A percentile compares a stretch with the other conserved stretches of the same genome.
Evolutionary conservation across 2,797 vertebrate species (phyloP).

Genomic region (Holocentrus rufus): DNA sequence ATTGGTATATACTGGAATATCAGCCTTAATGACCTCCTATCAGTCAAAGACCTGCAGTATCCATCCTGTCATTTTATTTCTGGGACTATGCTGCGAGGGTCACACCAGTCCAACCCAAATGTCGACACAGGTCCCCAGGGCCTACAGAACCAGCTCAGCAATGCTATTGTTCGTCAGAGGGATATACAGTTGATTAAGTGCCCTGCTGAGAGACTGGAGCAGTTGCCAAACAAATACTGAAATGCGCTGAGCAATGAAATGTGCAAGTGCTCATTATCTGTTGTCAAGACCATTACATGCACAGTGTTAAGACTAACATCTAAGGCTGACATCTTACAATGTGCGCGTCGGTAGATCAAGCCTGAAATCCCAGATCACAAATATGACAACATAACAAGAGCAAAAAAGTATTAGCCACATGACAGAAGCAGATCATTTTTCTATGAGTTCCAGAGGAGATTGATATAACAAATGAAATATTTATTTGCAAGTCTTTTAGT

Average conservation of each 20-base stretch:
- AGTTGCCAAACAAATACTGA: constrained; percentile 58
- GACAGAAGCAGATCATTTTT: neutral
- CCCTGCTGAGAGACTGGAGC: constrained; percentile 59
- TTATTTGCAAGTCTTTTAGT: neutral
- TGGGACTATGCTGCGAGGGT: constrained; percentile 28
- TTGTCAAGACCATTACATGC: neutral
- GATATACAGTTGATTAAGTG: constrained; percentile 67
- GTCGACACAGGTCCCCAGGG: constrained; percentile 44
- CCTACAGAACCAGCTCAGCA: constrained; percentile 48
- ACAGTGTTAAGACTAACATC: constrained; percentile 22
- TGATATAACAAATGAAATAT: neutral
- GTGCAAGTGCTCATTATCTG: constrained; percentile 50
- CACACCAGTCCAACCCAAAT: constrained; percentile 46
- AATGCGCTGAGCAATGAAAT: constrained; percentile 45
- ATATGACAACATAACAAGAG: neutral
- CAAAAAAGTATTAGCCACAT: neutral
- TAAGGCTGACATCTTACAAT: neutral
- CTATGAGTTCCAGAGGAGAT: neutral
- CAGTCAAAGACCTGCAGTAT: constrained; percentile 9
- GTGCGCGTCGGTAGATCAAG: neutral
- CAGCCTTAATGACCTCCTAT: too few relatives aligned
- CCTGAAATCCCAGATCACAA: neutral
- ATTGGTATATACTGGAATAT: too few relatives aligned
- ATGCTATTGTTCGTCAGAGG: constrained; percentile 58
- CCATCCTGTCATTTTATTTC: constrained; percentile 40